Conservation (phyloP, 1,140 invertebrate species). For the Proales similis region DNA sequence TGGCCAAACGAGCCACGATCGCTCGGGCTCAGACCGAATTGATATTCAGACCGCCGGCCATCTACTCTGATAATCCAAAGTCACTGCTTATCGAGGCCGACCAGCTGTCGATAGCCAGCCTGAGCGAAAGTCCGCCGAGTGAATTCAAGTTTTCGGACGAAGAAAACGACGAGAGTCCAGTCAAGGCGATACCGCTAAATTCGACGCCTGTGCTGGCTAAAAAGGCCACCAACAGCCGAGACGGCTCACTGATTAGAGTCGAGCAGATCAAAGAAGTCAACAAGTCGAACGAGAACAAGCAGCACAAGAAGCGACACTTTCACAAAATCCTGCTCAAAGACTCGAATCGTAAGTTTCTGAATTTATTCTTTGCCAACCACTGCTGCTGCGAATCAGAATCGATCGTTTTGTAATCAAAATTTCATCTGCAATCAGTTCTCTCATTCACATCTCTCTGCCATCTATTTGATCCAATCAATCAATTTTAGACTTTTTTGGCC, state of each 20-base stretch:
- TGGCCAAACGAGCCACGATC: too few relatives aligned
- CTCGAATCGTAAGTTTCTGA: too few relatives aligned
- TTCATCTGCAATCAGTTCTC: too few relatives aligned
- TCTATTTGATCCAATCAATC: too few relatives aligned
- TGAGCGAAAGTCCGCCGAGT: slow-evolving; percentile 29
- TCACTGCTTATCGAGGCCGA: slow-evolving; percentile 23
- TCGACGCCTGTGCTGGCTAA: not conserved
- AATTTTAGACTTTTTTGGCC: too few relatives aligned
- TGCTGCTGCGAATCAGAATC: too few relatives aligned
- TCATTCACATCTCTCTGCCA: too few relatives aligned
- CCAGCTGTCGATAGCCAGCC: slow-evolving; percentile 7
- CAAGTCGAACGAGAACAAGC: too few relatives aligned
- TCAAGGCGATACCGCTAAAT: not conserved
- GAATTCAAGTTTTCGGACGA: slow-evolving; percentile 36
- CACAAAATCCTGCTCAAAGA: slow-evolving; percentile 29
- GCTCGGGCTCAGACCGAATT: not conserved
- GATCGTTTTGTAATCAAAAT: too few relatives aligned
- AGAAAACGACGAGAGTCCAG: slow-evolving; percentile 13
- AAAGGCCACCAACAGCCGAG: not conserved
- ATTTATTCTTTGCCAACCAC: too few relatives aligned
- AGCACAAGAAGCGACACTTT: slow-evolving; percentile 28
- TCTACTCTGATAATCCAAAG: not conserved
- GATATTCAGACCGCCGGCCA: not conserved
- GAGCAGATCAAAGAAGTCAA: slow-evolving; percentile 10
- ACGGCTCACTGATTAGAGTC: not conserved